These are phyloP conservation scores for Drosophila repleta DNA, from an alignment of 1,140 invertebrate species.

Conservation along the genomic window DNA sequence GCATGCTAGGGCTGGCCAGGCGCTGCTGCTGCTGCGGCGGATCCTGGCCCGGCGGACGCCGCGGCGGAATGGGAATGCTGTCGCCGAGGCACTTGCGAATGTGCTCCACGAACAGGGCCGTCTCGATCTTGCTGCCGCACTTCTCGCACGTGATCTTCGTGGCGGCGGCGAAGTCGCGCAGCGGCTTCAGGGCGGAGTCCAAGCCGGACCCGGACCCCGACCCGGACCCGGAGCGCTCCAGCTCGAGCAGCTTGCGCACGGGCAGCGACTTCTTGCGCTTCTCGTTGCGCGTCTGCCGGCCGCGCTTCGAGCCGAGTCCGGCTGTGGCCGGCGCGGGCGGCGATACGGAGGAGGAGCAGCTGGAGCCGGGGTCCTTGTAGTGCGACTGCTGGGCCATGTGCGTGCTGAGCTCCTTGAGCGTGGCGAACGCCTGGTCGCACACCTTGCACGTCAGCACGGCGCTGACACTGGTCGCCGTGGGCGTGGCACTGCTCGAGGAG, in stretches of 20 bases:
- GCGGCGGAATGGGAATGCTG: slow-evolving; percentile 86
- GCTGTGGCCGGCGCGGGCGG: slow-evolving; percentile 25
- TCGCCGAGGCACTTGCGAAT: slow-evolving; percentile 93
- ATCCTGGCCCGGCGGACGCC: slow-evolving; percentile 22
- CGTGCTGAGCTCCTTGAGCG: slow-evolving; percentile 97
- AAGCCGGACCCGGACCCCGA: slow-evolving; percentile 84
- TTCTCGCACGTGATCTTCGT: slow-evolving; percentile 97
- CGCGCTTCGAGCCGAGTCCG: slow-evolving; percentile 86
- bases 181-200: slow-evolving; percentile 89
- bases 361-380: slow-evolving; percentile 93
- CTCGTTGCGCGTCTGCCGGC: slow-evolving; percentile 91
- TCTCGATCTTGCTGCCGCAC: slow-evolving; percentile 97
- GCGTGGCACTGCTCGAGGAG: slow-evolving; percentile 3
- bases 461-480: slow-evolving; percentile 88
- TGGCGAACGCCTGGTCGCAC: slow-evolving; percentile 97
- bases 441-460: slow-evolving; percentile 98
- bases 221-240: slow-evolving; percentile 92
- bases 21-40: slow-evolving; percentile 78
- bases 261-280: slow-evolving; percentile 97
- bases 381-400: slow-evolving; percentile 99
- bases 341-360: slow-evolving; percentile 86
- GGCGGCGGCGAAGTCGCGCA: slow-evolving; percentile 86
- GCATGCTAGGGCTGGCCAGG: slow-evolving; percentile 84
- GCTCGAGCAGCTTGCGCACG: slow-evolving; percentile 94
- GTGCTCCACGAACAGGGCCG: slow-evolving; percentile 96